Conservation (phyloP, 2,888 invertebrate genomes). For the Conops quadrifasciatus region DNA sequence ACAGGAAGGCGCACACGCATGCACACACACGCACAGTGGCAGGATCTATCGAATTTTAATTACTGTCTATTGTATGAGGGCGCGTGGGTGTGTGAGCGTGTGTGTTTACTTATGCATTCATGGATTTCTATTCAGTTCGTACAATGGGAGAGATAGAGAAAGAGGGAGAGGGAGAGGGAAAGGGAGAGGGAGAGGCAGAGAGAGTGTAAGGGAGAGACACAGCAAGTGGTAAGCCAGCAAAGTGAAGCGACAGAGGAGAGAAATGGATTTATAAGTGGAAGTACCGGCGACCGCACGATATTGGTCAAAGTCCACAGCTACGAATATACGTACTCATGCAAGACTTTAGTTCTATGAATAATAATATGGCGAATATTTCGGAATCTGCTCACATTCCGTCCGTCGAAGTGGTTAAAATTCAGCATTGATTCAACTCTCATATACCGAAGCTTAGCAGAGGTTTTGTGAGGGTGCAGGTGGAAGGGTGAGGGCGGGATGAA, state of each 20-base stretch:
- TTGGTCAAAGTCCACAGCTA: too few relatives aligned
- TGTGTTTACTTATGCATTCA: background rate
- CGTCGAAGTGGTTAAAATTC: constrained; percentile 8
- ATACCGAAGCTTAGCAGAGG: background rate
- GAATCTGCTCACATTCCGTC: background rate
- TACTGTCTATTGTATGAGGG: constrained; percentile 14
- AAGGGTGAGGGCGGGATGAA: background rate
- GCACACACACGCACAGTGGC: constrained; percentile 12
- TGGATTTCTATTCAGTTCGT: background rate
- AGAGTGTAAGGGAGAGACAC: background rate
- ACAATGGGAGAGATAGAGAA: background rate
- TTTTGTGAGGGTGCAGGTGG: background rate
- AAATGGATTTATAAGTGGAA: background rate
- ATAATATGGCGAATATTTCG: constrained; percentile 1
- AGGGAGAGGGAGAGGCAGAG: background rate
- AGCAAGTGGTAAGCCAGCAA: background rate
- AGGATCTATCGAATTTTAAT: constrained; percentile 27
- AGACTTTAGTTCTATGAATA: constrained; percentile 3
- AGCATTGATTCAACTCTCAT: background rate
- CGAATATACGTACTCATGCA: too few relatives aligned
- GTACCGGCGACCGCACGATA: background rate
- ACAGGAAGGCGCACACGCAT: constrained; percentile 1
- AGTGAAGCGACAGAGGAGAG: background rate
- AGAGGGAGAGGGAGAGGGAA: background rate
- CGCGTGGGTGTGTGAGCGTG: background rate